Percentiles rank a stretch among this genome's conserved stretches.
phyloP scores from a whole-genome alignment of 1,140 invertebrate species.

The Gyrodactylus bullatarudis region DNA sequence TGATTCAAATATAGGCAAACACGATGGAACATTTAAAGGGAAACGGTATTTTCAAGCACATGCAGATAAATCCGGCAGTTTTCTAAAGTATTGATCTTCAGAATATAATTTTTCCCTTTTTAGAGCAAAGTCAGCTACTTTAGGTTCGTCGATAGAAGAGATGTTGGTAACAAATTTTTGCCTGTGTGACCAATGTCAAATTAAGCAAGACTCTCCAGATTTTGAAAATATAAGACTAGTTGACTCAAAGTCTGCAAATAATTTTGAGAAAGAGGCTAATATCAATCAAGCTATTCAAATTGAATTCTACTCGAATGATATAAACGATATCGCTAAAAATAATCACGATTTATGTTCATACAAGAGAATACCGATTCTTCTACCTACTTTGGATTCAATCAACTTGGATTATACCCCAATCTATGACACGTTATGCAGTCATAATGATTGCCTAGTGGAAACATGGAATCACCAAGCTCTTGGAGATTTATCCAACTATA shows the following conservation, averaged over 20 bases:
- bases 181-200: not conserved
- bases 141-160: not conserved
- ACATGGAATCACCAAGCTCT: not conserved
- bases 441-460: not conserved
- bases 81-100: not conserved
- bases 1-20: not conserved
- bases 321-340: not conserved
- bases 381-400: not conserved
- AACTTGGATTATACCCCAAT: not conserved
- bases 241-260: too few relatives aligned
- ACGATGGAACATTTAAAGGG: conserved; percentile 3
- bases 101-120: not conserved
- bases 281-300: too few relatives aligned
- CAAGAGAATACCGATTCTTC: not conserved
- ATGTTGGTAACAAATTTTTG: not conserved
- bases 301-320: not conserved
- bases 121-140: too few relatives aligned
- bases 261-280: too few relatives aligned
- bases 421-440: not conserved
- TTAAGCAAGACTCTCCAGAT: not conserved
- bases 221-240: too few relatives aligned
- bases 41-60: not conserved
- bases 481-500: not conserved
- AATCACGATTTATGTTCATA: not conserved
- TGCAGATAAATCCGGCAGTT: not conserved